Conservation (phyloP, 2,797 vertebrate species). For the Limnodromus scolopaceus region DNA sequence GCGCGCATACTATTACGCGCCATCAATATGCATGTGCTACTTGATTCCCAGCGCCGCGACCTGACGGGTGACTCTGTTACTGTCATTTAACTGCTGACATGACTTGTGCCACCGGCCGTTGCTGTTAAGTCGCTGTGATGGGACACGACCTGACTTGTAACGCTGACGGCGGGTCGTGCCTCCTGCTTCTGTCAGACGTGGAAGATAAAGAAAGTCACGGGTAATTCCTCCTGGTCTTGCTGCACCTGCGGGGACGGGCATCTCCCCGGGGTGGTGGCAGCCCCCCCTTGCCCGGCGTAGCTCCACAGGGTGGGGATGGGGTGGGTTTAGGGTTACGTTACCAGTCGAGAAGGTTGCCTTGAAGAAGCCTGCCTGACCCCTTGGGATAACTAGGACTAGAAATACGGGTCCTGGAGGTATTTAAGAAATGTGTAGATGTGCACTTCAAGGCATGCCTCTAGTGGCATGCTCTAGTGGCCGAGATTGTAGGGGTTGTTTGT, state of each 20-base stretch:
- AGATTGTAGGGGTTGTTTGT: no score
- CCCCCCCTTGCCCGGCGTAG: accelerated
- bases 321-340: background rate
- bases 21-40: slow-evolving; percentile 16
- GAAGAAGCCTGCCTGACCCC: background rate
- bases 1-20: background rate
- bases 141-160: background rate
- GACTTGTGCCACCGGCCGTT: background rate
- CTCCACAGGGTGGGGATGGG: accelerated
- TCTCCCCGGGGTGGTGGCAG: accelerated
- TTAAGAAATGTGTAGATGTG: no score
- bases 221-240: background rate
- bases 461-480: no score
- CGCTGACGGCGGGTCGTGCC: accelerated
- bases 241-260: background rate
- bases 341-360: background rate
- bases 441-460: no score
- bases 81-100: slow-evolving; percentile 34
- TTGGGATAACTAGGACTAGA: background rate
- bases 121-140: background rate
- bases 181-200: background rate
- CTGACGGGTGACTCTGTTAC: slow-evolving; percentile 1
- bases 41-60: background rate
- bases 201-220: background rate
- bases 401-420: accelerated